A percentile compares a stretch with the other conserved stretches of the same genome.
phyloP scores from a whole-genome alignment of 2,113 vertebrate genomes.

The Thomomys bottae region DNA sequence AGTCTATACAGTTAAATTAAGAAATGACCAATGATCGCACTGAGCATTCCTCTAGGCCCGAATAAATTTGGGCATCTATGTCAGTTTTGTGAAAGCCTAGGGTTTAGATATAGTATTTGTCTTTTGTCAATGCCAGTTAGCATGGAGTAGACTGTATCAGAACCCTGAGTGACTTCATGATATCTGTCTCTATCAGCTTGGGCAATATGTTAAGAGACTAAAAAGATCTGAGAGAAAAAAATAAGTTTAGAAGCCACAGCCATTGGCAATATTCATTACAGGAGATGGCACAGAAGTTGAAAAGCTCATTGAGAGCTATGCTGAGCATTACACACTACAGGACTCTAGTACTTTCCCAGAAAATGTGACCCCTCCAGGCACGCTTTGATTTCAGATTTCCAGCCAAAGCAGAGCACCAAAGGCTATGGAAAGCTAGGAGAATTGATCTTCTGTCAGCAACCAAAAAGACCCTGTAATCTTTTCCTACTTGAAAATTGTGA shows the following conservation, averaged over 20 bases:
- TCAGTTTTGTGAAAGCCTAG: neutral
- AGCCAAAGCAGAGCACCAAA: constrained; percentile 58
- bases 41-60: neutral
- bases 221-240: neutral
- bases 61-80: neutral
- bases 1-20: constrained; percentile 33
- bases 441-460: constrained; percentile 41
- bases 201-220: neutral
- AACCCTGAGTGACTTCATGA: neutral
- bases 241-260: constrained; percentile 42
- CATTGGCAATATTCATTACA: constrained; percentile 41
- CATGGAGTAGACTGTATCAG: neutral
- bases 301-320: neutral
- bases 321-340: neutral
- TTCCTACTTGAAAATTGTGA: constrained; percentile 56
- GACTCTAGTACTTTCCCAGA: neutral
- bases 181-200: constrained; percentile 13
- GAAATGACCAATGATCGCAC: neutral
- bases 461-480: constrained; percentile 40
- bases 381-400: constrained; percentile 8
- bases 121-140: neutral
- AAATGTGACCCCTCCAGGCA: constrained; percentile 42
- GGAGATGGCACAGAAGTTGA: neutral
- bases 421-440: constrained; percentile 44
- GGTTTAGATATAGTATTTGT: neutral